A percentile compares a stretch with the other conserved stretches of the same genome.
These are phyloP conservation scores for Baronia brevicornis DNA, from an alignment of 2,888 invertebrate genomes.

Conservation along the genomic window DNA sequence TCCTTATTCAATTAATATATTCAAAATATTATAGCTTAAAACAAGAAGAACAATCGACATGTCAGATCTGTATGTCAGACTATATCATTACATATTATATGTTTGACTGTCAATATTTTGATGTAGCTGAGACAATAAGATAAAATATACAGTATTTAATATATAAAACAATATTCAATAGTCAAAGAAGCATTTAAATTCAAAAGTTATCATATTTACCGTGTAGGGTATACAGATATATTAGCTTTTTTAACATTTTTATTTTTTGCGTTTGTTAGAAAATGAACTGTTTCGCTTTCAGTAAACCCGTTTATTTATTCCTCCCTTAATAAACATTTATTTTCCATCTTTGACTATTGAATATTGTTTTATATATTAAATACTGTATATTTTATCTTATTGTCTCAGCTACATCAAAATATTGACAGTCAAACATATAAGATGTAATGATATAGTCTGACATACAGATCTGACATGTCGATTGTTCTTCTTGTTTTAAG, in stretches of 20 bases:
- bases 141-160: slow-evolving; percentile 9
- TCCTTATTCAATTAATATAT: too few species aligned
- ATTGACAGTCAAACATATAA: too few species aligned
- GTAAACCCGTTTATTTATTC: slow-evolving; percentile 51
- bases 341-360: slow-evolving; percentile 45
- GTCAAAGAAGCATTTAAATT: slow-evolving; percentile 36
- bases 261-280: slow-evolving; percentile 18
- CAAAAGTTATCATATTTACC: too few species aligned
- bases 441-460: too few species aligned
- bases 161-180: slow-evolving; percentile 29
- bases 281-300: slow-evolving; percentile 39
- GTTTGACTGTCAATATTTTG: too few species aligned
- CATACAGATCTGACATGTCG: too few species aligned
- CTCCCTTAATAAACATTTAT: slow-evolving; percentile 60
- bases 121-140: slow-evolving; percentile 12
- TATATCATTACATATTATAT: too few species aligned
- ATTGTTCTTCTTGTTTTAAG: too few species aligned
- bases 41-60: too few species aligned
- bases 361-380: slow-evolving; percentile 20
- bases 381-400: slow-evolving; percentile 9
- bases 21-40: too few species aligned
- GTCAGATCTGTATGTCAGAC: too few species aligned
- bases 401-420: slow-evolving; percentile 12
- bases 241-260: slow-evolving; percentile 20
- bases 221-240: too few species aligned